These are phyloP conservation scores for Orchesella cincta DNA, from an alignment of 1,140 invertebrate genomes.

Conservation along the genomic window DNA sequence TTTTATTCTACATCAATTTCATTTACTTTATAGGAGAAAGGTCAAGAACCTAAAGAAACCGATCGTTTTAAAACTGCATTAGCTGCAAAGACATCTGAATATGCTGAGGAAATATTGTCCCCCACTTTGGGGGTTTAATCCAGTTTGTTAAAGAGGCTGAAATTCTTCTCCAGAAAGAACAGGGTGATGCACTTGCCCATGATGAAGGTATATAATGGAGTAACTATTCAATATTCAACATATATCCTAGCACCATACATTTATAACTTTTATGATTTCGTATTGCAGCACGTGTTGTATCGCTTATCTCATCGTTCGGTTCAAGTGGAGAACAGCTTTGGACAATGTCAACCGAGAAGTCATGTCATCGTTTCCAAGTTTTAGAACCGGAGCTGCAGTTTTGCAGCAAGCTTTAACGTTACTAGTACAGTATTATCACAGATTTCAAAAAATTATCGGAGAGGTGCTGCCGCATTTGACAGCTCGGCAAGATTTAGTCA, in stretches of 20 bases:
- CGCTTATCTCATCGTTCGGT: conserved; percentile 84
- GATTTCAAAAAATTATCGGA: conserved; percentile 93
- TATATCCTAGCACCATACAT: no score
- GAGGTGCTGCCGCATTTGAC: conserved; percentile 64
- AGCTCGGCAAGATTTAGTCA: conserved; percentile 85
- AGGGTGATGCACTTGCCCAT: conserved; percentile 72
- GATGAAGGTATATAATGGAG: conserved; percentile 78
- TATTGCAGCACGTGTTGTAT: conserved; percentile 69
- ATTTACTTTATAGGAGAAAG: conserved; percentile 73
- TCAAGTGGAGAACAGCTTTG: conserved; percentile 91
- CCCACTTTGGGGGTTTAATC: conserved; percentile 95
- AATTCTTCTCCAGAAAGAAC: conserved; percentile 77
- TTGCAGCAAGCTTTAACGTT: conserved; percentile 92
- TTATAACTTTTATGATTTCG: no score
- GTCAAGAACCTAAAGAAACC: conserved; percentile 92
- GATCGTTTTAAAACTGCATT: conserved; percentile 88
- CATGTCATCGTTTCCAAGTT: conserved; percentile 91
- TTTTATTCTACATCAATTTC: neutral
- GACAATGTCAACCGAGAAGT: conserved; percentile 94
- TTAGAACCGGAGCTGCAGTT: conserved; percentile 90
- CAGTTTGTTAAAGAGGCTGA: conserved; percentile 97
- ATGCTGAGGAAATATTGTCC: conserved; percentile 93
- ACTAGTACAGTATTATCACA: conserved; percentile 95
- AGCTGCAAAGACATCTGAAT: conserved; percentile 84
- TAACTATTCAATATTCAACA: no score